These are phyloP conservation scores for Caradrina clavipalpis DNA, from an alignment of 2,888 invertebrate genomes.

Conservation along the genomic window DNA sequence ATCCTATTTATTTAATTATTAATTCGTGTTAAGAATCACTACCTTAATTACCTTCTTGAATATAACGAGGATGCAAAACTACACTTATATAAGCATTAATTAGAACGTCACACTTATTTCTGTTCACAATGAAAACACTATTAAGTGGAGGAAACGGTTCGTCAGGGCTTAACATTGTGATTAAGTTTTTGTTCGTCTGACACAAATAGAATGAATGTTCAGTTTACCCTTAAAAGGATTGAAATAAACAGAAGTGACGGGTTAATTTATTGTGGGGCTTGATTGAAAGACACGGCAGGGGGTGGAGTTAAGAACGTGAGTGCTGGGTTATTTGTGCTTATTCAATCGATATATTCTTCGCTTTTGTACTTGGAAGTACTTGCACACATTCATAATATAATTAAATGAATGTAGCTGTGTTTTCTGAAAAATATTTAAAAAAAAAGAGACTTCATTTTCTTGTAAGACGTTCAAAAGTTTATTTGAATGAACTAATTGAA, in stretches of 20 bases:
- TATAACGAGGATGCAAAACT: too few relatives aligned
- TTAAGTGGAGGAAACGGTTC: slow-evolving; percentile 20
- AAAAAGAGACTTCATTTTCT: too few relatives aligned
- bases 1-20: too few relatives aligned
- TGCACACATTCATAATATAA: too few relatives aligned
- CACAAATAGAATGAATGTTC: slow-evolving; percentile 25
- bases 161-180: slow-evolving; percentile 24
- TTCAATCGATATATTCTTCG: too few relatives aligned
- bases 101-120: slow-evolving; percentile 44
- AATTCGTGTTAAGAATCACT: too few relatives aligned
- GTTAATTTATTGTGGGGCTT: slow-evolving; percentile 23
- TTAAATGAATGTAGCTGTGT: too few relatives aligned
- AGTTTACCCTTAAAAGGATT: slow-evolving; percentile 16
- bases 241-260: slow-evolving; percentile 11
- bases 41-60: too few relatives aligned
- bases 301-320: neutral
- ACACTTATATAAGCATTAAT: slow-evolving; percentile 26
- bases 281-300: slow-evolving; percentile 5
- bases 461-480: too few relatives aligned
- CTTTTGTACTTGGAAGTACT: too few relatives aligned
- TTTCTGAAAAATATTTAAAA: too few relatives aligned
- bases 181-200: slow-evolving; percentile 39
- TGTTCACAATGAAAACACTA: slow-evolving; percentile 40
- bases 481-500: too few relatives aligned
- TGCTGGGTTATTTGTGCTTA: neutral